These are phyloP conservation scores for Cervus canadensis DNA, from an alignment of 2,113 vertebrate genomes.

Conservation along the genomic window DNA sequence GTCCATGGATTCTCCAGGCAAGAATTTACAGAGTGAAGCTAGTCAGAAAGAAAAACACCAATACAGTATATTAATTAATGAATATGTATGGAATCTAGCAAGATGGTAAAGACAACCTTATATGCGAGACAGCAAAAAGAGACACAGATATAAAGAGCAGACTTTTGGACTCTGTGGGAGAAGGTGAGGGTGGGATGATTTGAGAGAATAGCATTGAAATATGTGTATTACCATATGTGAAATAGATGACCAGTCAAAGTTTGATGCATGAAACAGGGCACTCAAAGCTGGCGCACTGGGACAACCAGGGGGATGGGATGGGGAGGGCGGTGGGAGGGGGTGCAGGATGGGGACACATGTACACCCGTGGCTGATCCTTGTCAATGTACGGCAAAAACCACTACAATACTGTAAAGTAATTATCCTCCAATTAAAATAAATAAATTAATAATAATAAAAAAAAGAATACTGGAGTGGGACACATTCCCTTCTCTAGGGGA, in stretches of 20 bases:
- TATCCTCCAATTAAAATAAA: background rate
- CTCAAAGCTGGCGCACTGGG: background rate
- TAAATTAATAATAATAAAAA: background rate
- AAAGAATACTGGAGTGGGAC: background rate
- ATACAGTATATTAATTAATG: background rate
- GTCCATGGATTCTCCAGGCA: background rate
- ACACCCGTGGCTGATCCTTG: background rate
- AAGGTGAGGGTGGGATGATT: background rate
- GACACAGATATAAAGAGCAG: background rate
- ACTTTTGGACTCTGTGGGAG: background rate
- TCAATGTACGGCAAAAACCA: fast-evolving
- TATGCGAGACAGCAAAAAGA: background rate
- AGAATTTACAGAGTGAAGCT: background rate
- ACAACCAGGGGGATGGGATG: background rate
- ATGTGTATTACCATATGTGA: background rate
- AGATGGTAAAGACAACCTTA: background rate
- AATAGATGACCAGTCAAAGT: background rate
- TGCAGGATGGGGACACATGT: background rate
- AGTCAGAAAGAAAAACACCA: background rate
- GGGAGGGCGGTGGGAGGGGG: fast-evolving
- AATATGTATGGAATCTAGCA: background rate
- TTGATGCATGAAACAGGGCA: fast-evolving
- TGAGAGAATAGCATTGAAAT: background rate
- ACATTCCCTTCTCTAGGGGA: background rate
- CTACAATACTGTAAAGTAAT: background rate